Percentiles rank a stretch among this genome's conserved stretches.
Conservation (phyloP, 64 coral and sea anemone genomes). For the Stichodactyla helianthus region DNA sequence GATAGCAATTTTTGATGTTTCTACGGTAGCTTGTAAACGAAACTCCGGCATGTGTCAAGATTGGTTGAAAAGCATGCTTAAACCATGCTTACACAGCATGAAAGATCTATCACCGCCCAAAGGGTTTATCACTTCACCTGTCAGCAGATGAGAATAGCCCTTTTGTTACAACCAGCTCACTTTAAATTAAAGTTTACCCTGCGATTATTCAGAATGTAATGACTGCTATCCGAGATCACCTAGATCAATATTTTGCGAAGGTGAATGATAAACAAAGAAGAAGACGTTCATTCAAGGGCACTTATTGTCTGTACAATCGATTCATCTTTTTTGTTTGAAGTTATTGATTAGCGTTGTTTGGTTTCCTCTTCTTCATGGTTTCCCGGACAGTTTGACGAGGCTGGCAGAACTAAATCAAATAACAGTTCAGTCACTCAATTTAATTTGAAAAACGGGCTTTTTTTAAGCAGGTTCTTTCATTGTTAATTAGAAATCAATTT, state of each 20-base stretch:
- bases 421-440: not conserved
- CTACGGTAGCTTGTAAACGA: not conserved
- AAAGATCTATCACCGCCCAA: not conserved
- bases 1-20: not conserved
- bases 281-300: not conserved
- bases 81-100: not conserved
- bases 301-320: not conserved
- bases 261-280: not conserved
- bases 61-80: constrained; percentile 6
- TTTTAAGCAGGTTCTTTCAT: not conserved
- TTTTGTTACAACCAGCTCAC: not conserved
- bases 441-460: not conserved
- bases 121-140: not conserved
- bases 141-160: not conserved
- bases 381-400: not conserved
- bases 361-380: not conserved
- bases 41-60: constrained; percentile 17
- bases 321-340: not conserved
- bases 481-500: not conserved
- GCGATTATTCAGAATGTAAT: constrained; percentile 13
- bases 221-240: not conserved
- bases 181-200: not conserved
- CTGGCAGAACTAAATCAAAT: not conserved
- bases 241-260: not conserved
- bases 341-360: constrained; percentile 1